phyloP scores from a whole-genome alignment of 2,113 vertebrate species.

The Oceanites oceanicus region DNA sequence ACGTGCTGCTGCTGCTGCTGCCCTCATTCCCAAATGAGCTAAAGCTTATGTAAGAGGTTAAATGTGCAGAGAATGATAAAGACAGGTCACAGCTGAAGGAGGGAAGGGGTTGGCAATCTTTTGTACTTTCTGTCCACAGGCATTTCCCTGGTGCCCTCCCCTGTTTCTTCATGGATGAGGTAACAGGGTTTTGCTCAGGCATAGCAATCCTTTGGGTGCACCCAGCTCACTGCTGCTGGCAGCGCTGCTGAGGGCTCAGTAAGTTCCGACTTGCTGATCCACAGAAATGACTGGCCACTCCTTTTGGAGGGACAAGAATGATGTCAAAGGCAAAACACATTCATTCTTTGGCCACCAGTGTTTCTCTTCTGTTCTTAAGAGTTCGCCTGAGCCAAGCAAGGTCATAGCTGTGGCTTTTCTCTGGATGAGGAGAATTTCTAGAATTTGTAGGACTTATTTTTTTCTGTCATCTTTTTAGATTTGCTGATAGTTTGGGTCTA shows the following conservation, averaged over 20 bases:
- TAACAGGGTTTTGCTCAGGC: not conserved
- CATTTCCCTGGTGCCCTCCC: not conserved
- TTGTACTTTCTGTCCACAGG: not conserved
- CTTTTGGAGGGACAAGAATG: not conserved
- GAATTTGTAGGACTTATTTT: not conserved
- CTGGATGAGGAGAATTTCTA: not conserved
- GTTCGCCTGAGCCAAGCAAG: not conserved
- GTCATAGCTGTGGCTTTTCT: constrained; percentile 22
- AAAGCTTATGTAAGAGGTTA: not conserved
- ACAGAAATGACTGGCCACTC: not conserved
- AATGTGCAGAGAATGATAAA: not conserved
- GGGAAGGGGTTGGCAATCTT: not conserved
- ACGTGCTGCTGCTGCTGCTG: not conserved
- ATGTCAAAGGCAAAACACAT: not conserved
- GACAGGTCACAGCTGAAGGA: not conserved
- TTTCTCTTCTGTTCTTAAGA: not conserved
- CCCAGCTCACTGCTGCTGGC: not conserved
- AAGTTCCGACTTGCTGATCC: not conserved
- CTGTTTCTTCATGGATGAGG: not conserved
- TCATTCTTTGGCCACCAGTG: not conserved
- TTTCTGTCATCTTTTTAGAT: not conserved
- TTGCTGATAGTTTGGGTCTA: not conserved
- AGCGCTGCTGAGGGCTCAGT: not conserved
- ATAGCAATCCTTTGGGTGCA: not conserved
- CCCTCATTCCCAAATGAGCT: not conserved